A percentile compares a stretch with the other conserved stretches of the same genome.
Conservation (phyloP, 2,113 vertebrate species). For the Pygathrix nemaeus region DNA sequence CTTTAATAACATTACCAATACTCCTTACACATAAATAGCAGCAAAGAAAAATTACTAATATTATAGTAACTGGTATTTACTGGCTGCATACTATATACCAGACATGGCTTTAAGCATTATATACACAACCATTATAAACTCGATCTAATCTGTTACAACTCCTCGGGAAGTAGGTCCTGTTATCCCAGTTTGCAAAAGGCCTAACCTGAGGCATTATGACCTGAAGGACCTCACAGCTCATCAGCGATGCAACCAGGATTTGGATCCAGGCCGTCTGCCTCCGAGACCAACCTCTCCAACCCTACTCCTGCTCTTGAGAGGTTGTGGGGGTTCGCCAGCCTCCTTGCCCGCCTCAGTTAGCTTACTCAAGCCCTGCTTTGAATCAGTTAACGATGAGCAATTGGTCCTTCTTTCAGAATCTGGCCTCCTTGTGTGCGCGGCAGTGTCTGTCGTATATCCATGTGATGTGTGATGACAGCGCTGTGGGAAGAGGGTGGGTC, state of each 20-base stretch:
- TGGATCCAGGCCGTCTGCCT: neutral
- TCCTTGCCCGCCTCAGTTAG: neutral
- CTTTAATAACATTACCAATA: neutral
- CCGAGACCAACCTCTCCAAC: neutral
- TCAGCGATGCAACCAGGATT: neutral
- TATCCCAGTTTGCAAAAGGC: neutral
- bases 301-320: neutral
- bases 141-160: conserved; percentile 20
- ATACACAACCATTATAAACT: too few relatives aligned
- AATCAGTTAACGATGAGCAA: neutral
- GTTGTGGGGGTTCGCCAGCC: neutral
- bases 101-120: neutral
- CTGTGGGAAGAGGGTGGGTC: neutral
- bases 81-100: neutral
- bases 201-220: neutral
- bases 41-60: neutral
- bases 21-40: too few relatives aligned
- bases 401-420: neutral
- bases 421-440: neutral
- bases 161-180: neutral
- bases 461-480: neutral
- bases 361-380: neutral
- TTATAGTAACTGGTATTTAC: conserved; percentile 42
- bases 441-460: neutral
- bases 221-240: neutral